Percentiles rank a stretch among this genome's conserved stretches.
Conservation (phyloP, 2,888 invertebrate genomes). For the Steinernema hermaphroditum region DNA sequence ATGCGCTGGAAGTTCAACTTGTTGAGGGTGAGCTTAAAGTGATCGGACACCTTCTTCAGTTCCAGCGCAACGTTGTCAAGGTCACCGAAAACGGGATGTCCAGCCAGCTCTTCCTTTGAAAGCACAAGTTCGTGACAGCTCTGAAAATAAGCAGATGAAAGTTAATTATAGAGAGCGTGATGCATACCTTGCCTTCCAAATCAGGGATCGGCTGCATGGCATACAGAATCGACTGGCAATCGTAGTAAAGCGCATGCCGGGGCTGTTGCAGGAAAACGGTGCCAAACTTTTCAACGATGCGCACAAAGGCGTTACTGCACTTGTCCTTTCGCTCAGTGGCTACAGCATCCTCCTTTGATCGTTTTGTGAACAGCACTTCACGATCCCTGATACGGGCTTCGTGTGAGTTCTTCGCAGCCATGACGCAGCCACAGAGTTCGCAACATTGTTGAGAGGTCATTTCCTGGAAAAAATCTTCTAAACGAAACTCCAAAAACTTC, state of each 20-base stretch:
- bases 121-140: neutral
- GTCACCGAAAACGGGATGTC: neutral
- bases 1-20: conserved; percentile 32
- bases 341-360: conserved; percentile 1
- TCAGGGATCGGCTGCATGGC: conserved; percentile 32
- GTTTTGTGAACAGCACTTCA: conserved; percentile 17
- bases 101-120: neutral
- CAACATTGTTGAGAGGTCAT: neutral
- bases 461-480: too few species aligned
- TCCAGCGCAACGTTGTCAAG: conserved; percentile 2
- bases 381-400: conserved; percentile 17
- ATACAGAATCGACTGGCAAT: conserved; percentile 45
- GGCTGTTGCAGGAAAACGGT: conserved; percentile 33
- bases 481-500: too few species aligned
- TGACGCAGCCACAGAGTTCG: neutral
- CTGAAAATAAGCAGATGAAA: neutral
- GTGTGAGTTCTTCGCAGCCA: conserved; percentile 1
- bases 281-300: neutral
- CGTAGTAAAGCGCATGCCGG: conserved; percentile 38
- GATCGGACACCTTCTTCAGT: conserved; percentile 35
- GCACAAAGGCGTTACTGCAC: conserved; percentile 1
- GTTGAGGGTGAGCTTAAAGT: conserved; percentile 33
- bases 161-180: neutral
- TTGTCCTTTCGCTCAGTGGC: conserved; percentile 25
- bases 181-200: neutral